Evolutionary conservation across 1,140 invertebrate species (phyloP).

Genomic region (Notospermus geniculatus): DNA sequence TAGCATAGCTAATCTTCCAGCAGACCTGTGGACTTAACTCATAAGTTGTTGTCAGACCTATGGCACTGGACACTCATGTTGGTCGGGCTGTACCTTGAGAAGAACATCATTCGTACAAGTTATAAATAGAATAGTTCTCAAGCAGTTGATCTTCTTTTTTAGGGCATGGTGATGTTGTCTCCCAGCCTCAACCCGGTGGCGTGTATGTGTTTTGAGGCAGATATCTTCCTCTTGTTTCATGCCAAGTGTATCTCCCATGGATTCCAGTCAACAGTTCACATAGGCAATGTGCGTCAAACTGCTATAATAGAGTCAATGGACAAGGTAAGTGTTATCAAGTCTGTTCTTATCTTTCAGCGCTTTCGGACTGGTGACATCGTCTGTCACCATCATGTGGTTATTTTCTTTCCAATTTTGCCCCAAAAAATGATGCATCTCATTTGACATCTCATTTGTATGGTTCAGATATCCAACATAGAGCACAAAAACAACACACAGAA

Average conservation of each 20-base stretch:
- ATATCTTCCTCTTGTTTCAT: constrained; percentile 81
- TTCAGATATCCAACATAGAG: not conserved
- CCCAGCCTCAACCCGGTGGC: constrained; percentile 54
- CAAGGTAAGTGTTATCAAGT: constrained; percentile 38
- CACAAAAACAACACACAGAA: too few relatives aligned
- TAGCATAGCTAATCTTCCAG: too few relatives aligned
- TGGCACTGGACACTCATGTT: too few relatives aligned
- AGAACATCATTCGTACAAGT: too few relatives aligned
- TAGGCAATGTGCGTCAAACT: constrained; percentile 92
- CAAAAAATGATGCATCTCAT: not conserved
- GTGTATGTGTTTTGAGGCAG: constrained; percentile 64
- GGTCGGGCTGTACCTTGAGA: too few relatives aligned
- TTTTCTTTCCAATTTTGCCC: not conserved
- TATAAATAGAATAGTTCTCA: too few relatives aligned
- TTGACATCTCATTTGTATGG: not conserved
- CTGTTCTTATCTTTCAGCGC: not conserved
- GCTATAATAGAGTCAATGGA: constrained; percentile 65
- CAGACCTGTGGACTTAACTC: too few relatives aligned
- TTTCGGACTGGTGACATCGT: not conserved
- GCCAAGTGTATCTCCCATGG: constrained; percentile 78
- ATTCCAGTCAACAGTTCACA: constrained; percentile 91
- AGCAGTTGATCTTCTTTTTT: constrained; percentile 26
- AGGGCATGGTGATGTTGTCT: constrained; percentile 55
- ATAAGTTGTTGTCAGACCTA: too few relatives aligned
- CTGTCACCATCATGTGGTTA: constrained; percentile 55